Conservation (phyloP, 2,797 vertebrate species). For the Leuciscus waleckii region DNA sequence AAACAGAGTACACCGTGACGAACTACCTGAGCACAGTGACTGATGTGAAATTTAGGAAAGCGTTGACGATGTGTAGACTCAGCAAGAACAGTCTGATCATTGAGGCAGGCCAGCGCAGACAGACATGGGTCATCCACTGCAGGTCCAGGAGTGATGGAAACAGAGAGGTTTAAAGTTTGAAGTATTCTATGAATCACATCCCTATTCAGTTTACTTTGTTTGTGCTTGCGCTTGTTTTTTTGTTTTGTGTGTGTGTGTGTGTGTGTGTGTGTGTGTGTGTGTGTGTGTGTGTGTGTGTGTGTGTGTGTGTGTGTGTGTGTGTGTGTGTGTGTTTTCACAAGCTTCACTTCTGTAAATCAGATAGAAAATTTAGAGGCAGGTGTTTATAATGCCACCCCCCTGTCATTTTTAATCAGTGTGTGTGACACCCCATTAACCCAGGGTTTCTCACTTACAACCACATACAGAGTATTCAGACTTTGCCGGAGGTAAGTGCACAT, state of each 20-base stretch:
- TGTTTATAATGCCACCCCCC: not conserved
- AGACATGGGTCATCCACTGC: not conserved
- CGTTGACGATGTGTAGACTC: not conserved
- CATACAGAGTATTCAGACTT: not conserved
- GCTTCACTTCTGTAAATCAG: not conserved
- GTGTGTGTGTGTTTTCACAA: not conserved
- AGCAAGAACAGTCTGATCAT: not conserved
- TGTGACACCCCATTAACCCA: not conserved
- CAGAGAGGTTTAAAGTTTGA: not conserved
- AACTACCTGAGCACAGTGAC: not conserved
- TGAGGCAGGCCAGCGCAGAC: not conserved
- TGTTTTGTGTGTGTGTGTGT: too few species aligned
- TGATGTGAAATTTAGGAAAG: not conserved
- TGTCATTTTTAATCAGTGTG: slow-evolving; percentile 4
- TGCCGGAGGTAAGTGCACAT: not conserved
- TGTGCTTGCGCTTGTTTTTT: not conserved
- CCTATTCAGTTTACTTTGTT: not conserved
- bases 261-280: too few species aligned
- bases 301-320: too few species aligned
- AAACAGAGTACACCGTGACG: not conserved
- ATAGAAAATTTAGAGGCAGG: not conserved
- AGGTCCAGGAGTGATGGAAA: not conserved
- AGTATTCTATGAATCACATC: too few species aligned
- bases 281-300: too few species aligned
- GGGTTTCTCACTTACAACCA: not conserved